Conservation (phyloP, 2,797 vertebrate species). For the Ceryle rudis region DNA sequence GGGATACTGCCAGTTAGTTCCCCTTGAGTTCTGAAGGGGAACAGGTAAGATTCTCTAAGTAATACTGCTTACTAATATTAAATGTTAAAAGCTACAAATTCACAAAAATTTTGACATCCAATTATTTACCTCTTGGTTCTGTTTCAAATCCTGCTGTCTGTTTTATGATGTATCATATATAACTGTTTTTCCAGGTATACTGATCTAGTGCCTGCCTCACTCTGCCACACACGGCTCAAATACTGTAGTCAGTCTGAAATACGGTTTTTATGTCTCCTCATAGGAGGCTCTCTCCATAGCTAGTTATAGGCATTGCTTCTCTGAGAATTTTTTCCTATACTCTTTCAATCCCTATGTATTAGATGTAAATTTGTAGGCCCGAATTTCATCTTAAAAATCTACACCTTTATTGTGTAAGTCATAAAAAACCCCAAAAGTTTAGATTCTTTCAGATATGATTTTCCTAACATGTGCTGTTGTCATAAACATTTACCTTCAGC, state of each 20-base stretch:
- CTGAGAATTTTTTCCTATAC: not conserved
- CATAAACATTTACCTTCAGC: not conserved
- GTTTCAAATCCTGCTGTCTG: not conserved
- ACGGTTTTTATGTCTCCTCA: not conserved
- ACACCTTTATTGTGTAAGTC: not conserved
- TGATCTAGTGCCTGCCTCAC: fast-evolving
- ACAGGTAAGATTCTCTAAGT: not conserved
- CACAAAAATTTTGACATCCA: not conserved
- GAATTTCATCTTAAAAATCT: not conserved
- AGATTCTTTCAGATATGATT: not conserved
- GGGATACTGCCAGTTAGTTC: not conserved
- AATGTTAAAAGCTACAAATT: not conserved
- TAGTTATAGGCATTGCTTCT: not conserved
- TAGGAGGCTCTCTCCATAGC: not conserved
- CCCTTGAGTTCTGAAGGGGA: not conserved
- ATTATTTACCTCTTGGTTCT: not conserved
- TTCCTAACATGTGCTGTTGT: not conserved
- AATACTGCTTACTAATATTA: not conserved
- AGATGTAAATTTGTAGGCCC: not conserved
- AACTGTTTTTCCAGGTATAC: not conserved
- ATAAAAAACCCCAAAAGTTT: not conserved
- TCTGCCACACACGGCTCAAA: fast-evolving
- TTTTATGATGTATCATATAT: not conserved
- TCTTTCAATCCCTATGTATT: not conserved
- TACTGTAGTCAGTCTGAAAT: not conserved